These are phyloP conservation scores for Gymnorhina tibicen DNA, from an alignment of 2,113 vertebrate species.

Conservation along the genomic window DNA sequence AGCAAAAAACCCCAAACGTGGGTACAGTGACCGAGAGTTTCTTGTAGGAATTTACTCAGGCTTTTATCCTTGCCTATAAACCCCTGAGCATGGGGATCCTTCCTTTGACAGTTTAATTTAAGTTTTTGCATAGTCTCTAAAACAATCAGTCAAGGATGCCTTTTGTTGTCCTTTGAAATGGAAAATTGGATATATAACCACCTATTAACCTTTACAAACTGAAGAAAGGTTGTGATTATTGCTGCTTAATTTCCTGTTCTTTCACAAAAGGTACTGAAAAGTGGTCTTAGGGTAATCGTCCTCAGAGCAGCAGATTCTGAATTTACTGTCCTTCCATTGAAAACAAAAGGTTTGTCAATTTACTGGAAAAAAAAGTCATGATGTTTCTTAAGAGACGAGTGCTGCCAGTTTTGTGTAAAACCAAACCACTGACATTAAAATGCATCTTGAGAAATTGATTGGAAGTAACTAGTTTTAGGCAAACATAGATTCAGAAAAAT, in stretches of 20 bases:
- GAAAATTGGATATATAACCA: background rate
- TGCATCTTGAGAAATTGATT: background rate
- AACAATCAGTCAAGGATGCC: background rate
- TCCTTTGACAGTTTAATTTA: background rate
- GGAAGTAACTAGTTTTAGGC: background rate
- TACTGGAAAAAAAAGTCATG: background rate
- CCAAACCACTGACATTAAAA: background rate
- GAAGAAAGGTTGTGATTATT: background rate
- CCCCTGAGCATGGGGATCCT: background rate
- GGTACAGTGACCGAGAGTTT: background rate
- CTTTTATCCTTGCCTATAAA: background rate
- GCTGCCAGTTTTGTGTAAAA: background rate
- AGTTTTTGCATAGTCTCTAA: background rate
- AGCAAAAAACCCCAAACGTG: background rate
- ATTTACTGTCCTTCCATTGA: background rate
- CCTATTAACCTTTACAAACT: background rate
- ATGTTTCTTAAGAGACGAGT: background rate
- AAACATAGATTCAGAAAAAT: background rate
- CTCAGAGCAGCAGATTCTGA: background rate
- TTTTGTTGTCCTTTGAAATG: background rate
- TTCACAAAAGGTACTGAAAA: background rate
- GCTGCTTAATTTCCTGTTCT: background rate
- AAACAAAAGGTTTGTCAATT: fast-evolving
- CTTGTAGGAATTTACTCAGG: background rate
- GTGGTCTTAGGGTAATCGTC: background rate